These are phyloP conservation scores for Drosophila neutralis DNA, from an alignment of 2,888 invertebrate species.

Conservation along the genomic window DNA sequence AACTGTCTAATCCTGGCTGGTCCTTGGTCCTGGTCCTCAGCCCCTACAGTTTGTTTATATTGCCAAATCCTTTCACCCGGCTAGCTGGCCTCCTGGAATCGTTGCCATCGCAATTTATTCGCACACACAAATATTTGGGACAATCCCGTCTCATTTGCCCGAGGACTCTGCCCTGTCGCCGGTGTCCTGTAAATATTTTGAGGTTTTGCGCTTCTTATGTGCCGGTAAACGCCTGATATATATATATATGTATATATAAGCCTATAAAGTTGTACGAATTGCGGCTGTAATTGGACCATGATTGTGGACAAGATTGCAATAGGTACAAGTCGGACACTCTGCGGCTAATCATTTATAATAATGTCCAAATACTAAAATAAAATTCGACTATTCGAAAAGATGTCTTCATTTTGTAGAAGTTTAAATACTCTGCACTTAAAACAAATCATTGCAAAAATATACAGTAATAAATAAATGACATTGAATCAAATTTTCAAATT, in stretches of 20 bases:
- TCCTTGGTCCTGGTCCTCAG: neutral
- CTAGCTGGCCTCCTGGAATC: conserved; percentile 38
- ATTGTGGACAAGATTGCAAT: conserved; percentile 44
- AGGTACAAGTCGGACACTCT: conserved; percentile 35
- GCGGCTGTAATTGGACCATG: conserved; percentile 55
- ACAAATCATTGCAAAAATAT: neutral
- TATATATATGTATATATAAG: neutral
- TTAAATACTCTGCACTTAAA: conserved; percentile 8
- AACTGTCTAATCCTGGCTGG: conserved; percentile 48
- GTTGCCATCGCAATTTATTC: conserved; percentile 29
- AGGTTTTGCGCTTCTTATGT: conserved; percentile 76
- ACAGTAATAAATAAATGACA: neutral
- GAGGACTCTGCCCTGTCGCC: conserved; percentile 30
- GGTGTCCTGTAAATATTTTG: conserved; percentile 72
- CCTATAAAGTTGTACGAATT: conserved; percentile 12
- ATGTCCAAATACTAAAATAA: conserved; percentile 19
- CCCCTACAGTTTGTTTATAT: conserved; percentile 39
- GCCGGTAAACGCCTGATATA: conserved; percentile 47
- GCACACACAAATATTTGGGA: conserved; percentile 39
- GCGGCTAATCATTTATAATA: conserved; percentile 39
- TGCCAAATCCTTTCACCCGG: conserved; percentile 72
- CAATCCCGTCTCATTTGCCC: conserved; percentile 33
- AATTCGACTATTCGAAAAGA: neutral
- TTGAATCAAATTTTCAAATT: neutral
- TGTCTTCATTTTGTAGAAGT: neutral